Evolutionary conservation across 1,140 invertebrate species (phyloP).

Genomic region (Cyclargus thomasi): DNA sequence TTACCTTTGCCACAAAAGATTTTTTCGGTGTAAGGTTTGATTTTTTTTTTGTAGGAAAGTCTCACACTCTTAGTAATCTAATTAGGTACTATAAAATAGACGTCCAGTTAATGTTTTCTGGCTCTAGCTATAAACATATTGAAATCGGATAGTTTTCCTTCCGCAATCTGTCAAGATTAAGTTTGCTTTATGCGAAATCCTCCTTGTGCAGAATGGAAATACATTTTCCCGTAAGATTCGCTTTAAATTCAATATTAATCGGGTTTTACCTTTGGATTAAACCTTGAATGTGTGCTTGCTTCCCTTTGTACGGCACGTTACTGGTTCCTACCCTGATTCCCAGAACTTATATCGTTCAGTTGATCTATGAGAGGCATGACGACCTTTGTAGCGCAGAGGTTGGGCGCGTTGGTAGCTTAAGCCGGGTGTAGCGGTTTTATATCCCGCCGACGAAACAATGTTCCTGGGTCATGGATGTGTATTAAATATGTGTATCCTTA

Average conservation of each 20-base stretch:
- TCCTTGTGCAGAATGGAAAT: not conserved
- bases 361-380: not conserved
- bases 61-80: too few relatives aligned
- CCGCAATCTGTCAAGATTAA: not conserved
- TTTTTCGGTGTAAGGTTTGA: too few relatives aligned
- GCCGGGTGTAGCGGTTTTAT: too few relatives aligned
- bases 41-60: too few relatives aligned
- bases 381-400: too few relatives aligned
- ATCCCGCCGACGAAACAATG: too few relatives aligned
- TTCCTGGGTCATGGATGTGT: too few relatives aligned
- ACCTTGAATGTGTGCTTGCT: not conserved
- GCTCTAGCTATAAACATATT: not conserved
- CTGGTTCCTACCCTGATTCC: not conserved
- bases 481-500: too few relatives aligned
- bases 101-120: too few relatives aligned
- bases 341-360: not conserved
- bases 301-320: not conserved
- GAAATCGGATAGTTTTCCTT: not conserved
- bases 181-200: not conserved
- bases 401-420: too few relatives aligned
- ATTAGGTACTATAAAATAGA: too few relatives aligned
- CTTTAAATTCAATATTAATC: constrained; percentile 4
- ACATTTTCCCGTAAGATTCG: not conserved
- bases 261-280: not conserved
- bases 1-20: too few relatives aligned